Evolutionary conservation across 2,797 vertebrate genomes (phyloP), one percentile per base, ranked within the genome.

Genomic region (Enteromius treurensis): DNA sequence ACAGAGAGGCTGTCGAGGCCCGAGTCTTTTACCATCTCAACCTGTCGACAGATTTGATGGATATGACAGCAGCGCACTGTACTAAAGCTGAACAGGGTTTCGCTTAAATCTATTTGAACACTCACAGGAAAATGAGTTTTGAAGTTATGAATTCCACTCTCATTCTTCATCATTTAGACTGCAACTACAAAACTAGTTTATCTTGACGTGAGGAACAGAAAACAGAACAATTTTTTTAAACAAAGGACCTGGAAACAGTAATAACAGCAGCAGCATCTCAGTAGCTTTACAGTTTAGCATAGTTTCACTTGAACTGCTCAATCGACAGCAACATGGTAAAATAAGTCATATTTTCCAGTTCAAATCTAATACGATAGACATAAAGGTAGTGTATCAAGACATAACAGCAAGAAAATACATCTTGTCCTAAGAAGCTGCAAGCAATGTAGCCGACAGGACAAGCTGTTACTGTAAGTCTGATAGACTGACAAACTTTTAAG

Each of bases 41-140:
- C 71, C 47, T 68, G 81, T 55, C 60, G 34, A 82, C 73, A 76
- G 71, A 58, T 64, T 64, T 81, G 79, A 81, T 81, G 79, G 79
- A 81, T 74, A 47, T 81, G 55, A 64, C 79, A 81, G 55, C 69
- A 37, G 69, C 1, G 4, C 42, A 73, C 79, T 81, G 42, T 73
- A 73, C 15, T 64, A 8, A 32, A 49, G 55, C 53, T n/a, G 42
- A 29, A 64, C 26, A 73, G 6, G 37, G 21, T 71, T 71, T 71
- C 29, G 32, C 79, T 58, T 58, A 80, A 62, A 80, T 80, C 53
- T 74, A 14, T 74, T 73, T 81, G 21, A 73, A 49, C 79, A 74
- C 42, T 74, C 42, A 23, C 4, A 49, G 21, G 26, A 64, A 74
- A 74, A 81, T 64, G 21, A 73, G 55, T 51, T 80, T 81, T 37